A percentile compares a stretch with the other conserved stretches of the same genome.
These are phyloP conservation scores for Gallinago undulata DNA, from an alignment of 2,113 vertebrate genomes.

Conservation along the genomic window DNA sequence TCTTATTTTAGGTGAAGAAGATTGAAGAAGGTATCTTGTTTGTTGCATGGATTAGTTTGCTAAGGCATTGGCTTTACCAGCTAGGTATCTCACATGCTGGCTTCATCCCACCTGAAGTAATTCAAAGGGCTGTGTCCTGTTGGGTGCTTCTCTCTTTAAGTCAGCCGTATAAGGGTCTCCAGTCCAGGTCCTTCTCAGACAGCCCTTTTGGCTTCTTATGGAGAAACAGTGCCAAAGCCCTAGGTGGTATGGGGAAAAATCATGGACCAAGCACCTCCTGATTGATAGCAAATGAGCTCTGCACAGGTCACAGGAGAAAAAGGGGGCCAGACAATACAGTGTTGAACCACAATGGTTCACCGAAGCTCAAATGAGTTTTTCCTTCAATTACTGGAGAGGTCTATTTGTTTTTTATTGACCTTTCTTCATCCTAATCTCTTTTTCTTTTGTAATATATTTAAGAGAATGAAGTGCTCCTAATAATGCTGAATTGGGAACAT, in stretches of 20 bases:
- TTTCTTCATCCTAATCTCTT: neutral
- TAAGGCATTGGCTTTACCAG: neutral
- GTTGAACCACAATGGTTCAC: neutral
- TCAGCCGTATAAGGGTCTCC: neutral
- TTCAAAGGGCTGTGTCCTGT: neutral
- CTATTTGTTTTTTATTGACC: neutral
- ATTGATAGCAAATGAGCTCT: neutral
- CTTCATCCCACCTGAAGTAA: neutral
- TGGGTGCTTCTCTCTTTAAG: neutral
- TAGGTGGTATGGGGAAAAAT: neutral
- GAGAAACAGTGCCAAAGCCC: neutral
- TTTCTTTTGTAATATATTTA: constrained; percentile 28
- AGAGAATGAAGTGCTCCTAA: neutral
- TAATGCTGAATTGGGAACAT: neutral
- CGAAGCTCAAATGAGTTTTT: neutral
- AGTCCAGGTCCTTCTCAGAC: neutral
- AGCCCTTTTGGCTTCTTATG: neutral
- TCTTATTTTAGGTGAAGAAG: neutral
- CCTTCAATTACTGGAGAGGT: neutral
- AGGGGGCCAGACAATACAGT: neutral
- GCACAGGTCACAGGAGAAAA: neutral
- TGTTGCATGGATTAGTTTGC: neutral
- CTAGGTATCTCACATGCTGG: neutral
- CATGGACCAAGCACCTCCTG: neutral
- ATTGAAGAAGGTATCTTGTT: neutral